Evolutionary conservation across 2,888 invertebrate genomes (phyloP).

Genomic region (Neoscelio sp.): DNA sequence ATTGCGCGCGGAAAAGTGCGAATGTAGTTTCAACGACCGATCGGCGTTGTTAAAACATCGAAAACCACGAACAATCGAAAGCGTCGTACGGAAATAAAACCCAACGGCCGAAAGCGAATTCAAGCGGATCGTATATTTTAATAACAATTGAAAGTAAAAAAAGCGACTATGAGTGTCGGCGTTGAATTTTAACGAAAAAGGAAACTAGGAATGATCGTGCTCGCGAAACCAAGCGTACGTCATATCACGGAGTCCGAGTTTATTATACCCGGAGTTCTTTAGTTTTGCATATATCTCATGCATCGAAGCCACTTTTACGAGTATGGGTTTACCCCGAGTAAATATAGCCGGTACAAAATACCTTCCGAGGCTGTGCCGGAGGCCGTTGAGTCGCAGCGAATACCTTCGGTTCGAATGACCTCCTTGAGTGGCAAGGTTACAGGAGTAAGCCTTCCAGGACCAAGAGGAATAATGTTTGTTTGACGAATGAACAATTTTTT

Average conservation of each 20-base stretch:
- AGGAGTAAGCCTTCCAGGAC: slow-evolving; percentile 57
- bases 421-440: slow-evolving; percentile 61
- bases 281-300: slow-evolving; percentile 51
- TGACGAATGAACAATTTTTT: slow-evolving; percentile 10
- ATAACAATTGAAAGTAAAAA: too few species aligned
- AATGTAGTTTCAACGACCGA: background rate
- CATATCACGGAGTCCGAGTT: slow-evolving; percentile 38
- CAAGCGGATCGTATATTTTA: too few species aligned
- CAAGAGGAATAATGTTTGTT: slow-evolving; percentile 47
- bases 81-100: too few species aligned
- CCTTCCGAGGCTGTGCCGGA: slow-evolving; percentile 77
- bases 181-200: slow-evolving; percentile 40
- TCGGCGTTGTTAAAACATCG: background rate
- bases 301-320: slow-evolving; percentile 54
- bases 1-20: slow-evolving; percentile 25
- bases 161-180: too few species aligned
- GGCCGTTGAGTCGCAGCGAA: slow-evolving; percentile 76
- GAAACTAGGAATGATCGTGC: slow-evolving; percentile 36
- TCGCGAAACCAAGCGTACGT: slow-evolving; percentile 27
- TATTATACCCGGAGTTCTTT: slow-evolving; percentile 47
- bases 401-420: slow-evolving; percentile 67
- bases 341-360: slow-evolving; percentile 78
- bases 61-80: too few species aligned
- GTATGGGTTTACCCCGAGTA: slow-evolving; percentile 75
- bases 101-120: too few species aligned